Percentiles rank a stretch among this genome's conserved stretches.
phyloP scores from a whole-genome alignment of 2,888 invertebrate genomes.

The Psylliodes chrysocephalus region DNA sequence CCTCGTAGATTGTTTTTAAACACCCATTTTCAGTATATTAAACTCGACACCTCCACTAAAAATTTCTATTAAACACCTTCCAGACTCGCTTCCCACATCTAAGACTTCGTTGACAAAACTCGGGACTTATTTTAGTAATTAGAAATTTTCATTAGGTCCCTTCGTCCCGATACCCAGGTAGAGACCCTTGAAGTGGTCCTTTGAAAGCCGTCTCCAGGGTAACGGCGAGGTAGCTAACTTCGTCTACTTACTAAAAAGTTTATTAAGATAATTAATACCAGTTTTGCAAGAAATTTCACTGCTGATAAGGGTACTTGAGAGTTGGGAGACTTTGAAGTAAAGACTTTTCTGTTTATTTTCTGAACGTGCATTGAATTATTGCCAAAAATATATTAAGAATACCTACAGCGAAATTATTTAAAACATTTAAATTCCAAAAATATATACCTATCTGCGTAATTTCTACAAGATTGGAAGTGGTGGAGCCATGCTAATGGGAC shows the following conservation, averaged over 20 bases:
- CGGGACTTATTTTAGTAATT: slow-evolving; percentile 15
- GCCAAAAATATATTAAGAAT: too few species aligned
- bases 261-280: slow-evolving; percentile 48
- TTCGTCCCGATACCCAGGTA: background rate
- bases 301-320: slow-evolving; percentile 37
- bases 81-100: background rate
- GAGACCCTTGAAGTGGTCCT: slow-evolving; percentile 10
- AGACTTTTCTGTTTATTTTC: too few species aligned
- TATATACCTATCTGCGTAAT: too few species aligned
- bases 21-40: too few species aligned
- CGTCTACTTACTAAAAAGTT: slow-evolving; percentile 45
- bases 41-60: too few species aligned
- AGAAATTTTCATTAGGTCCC: slow-evolving; percentile 16
- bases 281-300: slow-evolving; percentile 42
- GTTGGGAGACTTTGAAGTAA: background rate
- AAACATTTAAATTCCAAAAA: too few species aligned
- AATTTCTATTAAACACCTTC: too few species aligned
- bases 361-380: too few species aligned
- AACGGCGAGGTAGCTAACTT: slow-evolving; percentile 42
- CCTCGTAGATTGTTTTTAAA: too few species aligned
- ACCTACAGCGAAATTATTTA: too few species aligned
- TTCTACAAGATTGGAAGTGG: too few species aligned
- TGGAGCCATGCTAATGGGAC: too few species aligned
- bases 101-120: background rate
- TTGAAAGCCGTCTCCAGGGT: slow-evolving; percentile 7